phyloP scores from a whole-genome alignment of 1,140 invertebrate species.

The Druon quercuslanigerum region DNA sequence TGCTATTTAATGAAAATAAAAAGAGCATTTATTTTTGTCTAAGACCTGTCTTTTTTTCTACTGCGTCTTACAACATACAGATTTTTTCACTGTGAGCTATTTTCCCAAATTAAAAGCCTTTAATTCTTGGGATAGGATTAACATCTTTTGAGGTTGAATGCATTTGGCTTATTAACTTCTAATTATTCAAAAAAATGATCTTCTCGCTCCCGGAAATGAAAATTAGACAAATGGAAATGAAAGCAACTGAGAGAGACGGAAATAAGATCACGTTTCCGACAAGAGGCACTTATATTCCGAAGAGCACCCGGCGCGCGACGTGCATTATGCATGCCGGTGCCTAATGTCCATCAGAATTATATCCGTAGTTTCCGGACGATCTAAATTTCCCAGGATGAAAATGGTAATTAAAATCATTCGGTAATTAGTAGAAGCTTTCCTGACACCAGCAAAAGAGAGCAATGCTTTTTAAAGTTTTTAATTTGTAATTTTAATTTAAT shows the following conservation, averaged over 20 bases:
- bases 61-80: not conserved
- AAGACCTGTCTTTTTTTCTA: too few relatives aligned
- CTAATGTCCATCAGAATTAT: slow-evolving; percentile 60
- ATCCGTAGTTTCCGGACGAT: slow-evolving; percentile 32
- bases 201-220: not conserved
- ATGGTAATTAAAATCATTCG: slow-evolving; percentile 50
- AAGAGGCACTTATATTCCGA: slow-evolving; percentile 60
- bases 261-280: slow-evolving; percentile 43
- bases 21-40: too few relatives aligned
- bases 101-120: not conserved
- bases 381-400: slow-evolving; percentile 49
- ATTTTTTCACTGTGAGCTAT: not conserved
- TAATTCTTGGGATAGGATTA: not conserved
- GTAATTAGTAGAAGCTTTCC: slow-evolving; percentile 44
- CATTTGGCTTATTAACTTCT: not conserved
- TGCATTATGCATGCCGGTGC: slow-evolving; percentile 65
- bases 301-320: slow-evolving; percentile 54
- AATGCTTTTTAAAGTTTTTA: not conserved
- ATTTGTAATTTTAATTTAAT: not conserved
- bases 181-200: slow-evolving; percentile 4
- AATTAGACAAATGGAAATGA: slow-evolving; percentile 31
- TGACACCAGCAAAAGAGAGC: not conserved
- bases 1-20: too few relatives aligned
- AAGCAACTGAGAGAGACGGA: not conserved
- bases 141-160: not conserved